A percentile compares a stretch with the other conserved stretches of the same genome.
phyloP scores from a whole-genome alignment of 2,888 invertebrate species.

The Ptilodon capucinus region DNA sequence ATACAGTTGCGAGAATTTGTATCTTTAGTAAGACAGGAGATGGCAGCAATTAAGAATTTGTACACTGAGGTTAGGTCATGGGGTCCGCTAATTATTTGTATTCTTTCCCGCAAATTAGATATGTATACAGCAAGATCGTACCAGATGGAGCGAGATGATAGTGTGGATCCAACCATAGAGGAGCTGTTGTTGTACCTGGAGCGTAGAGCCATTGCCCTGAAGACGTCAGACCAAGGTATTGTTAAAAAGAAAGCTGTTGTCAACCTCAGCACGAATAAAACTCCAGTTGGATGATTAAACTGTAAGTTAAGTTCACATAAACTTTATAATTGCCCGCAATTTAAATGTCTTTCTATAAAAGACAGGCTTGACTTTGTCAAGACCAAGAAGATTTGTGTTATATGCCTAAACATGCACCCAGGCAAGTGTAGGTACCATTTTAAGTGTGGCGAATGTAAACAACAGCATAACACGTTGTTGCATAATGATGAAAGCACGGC shows the following conservation, averaged over 20 bases:
- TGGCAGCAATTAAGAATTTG: conserved; percentile 14
- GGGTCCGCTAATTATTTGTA: conserved; percentile 16
- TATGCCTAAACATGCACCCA: conserved; percentile 8
- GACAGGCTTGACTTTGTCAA: conserved; percentile 5
- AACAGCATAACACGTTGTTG: conserved; percentile 10
- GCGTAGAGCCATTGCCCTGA: neutral
- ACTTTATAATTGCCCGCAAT: conserved; percentile 7
- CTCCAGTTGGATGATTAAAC: neutral
- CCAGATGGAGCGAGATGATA: conserved; percentile 9
- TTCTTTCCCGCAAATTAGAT: conserved; percentile 20
- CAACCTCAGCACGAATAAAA: neutral
- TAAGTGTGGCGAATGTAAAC: conserved; percentile 12
- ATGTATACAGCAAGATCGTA: conserved; percentile 5
- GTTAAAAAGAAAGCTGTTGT: neutral
- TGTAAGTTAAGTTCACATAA: conserved; percentile 11
- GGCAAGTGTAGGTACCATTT: conserved; percentile 14
- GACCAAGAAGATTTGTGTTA: conserved; percentile 1
- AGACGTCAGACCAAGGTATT: neutral
- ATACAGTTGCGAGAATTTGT: conserved; percentile 10
- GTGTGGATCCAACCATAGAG: neutral
- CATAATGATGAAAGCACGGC: conserved; percentile 1
- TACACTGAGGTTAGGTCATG: conserved; percentile 3
- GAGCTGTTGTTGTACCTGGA: neutral
- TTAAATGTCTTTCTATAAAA: conserved; percentile 1
- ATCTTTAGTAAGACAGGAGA: conserved; percentile 6